Evolutionary conservation across 2,113 vertebrate species (phyloP).

Genomic region (Vulpes ferrilata): DNA sequence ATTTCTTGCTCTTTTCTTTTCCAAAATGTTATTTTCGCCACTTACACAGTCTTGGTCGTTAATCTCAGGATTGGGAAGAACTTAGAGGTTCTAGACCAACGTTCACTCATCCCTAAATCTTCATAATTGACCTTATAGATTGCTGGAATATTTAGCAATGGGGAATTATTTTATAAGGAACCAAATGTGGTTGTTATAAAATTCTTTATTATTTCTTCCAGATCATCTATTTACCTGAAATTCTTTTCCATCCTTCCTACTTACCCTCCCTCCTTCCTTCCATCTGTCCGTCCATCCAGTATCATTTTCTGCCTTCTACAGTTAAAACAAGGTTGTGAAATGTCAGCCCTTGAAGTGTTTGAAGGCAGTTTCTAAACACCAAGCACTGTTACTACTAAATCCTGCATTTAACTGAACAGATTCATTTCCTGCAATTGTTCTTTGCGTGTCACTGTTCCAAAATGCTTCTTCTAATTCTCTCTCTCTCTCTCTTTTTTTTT

Average conservation of each 20-base stretch:
- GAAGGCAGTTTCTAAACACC: conserved; percentile 3
- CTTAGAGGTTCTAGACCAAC: not conserved
- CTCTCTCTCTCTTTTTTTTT: not conserved
- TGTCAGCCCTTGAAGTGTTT: not conserved
- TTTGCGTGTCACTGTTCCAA: not conserved
- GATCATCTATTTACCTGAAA: too few species aligned
- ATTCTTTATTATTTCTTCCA: not conserved
- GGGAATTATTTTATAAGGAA: not conserved
- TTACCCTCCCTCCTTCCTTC: not conserved
- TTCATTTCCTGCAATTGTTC: not conserved
- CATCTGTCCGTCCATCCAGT: not conserved
- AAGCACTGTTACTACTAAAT: not conserved
- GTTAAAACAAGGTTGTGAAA: not conserved
- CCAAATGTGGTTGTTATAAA: not conserved
- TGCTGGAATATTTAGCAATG: conserved; percentile 1
- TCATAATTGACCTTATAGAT: not conserved
- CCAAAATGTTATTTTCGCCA: not conserved
- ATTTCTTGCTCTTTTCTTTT: not conserved
- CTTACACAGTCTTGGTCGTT: not conserved
- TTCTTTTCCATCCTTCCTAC: not conserved
- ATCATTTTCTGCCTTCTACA: not conserved
- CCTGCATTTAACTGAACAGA: not conserved
- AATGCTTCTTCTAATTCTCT: not conserved
- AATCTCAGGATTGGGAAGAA: conserved; percentile 13
- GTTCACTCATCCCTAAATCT: not conserved